Evolutionary conservation across 1,140 invertebrate species (phyloP).

Genomic region (Venustaconcha ellipsiformis): DNA sequence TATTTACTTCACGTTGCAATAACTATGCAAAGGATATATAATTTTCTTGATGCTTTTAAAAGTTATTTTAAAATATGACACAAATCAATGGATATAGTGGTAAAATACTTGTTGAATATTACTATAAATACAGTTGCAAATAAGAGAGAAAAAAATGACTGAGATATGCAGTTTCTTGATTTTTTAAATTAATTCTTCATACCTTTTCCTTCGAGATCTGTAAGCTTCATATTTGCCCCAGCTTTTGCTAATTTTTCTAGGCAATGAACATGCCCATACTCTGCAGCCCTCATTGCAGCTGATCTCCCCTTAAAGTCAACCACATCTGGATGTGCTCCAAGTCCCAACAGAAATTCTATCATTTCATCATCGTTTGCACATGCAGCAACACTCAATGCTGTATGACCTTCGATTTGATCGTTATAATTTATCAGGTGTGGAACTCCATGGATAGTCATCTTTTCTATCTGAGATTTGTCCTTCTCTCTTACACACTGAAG

Average conservation of each 20-base stretch:
- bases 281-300: slow-evolving; percentile 67
- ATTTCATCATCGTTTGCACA: slow-evolving; percentile 66
- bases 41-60: no score
- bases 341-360: slow-evolving; percentile 63
- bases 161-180: no score
- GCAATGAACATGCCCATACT: slow-evolving; percentile 68
- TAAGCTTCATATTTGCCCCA: slow-evolving; percentile 65
- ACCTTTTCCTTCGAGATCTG: slow-evolving; percentile 69
- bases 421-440: slow-evolving; percentile 69
- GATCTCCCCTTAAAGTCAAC: slow-evolving; percentile 67
- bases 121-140: no score
- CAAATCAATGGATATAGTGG: no score
- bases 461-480: slow-evolving; percentile 64
- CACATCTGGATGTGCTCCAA: slow-evolving; percentile 69
- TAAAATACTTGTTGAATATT: no score
- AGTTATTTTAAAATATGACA: no score
- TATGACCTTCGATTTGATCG: slow-evolving; percentile 65
- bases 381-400: slow-evolving; percentile 64
- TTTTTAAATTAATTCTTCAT: slow-evolving; percentile 9
- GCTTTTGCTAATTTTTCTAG: slow-evolving; percentile 62
- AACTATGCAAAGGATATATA: no score
- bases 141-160: no score
- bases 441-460: slow-evolving; percentile 64
- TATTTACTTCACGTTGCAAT: no score
- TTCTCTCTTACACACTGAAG: slow-evolving; percentile 67